phyloP scores from a whole-genome alignment of 2,888 invertebrate species.

The Xestobium rufovillosum region DNA sequence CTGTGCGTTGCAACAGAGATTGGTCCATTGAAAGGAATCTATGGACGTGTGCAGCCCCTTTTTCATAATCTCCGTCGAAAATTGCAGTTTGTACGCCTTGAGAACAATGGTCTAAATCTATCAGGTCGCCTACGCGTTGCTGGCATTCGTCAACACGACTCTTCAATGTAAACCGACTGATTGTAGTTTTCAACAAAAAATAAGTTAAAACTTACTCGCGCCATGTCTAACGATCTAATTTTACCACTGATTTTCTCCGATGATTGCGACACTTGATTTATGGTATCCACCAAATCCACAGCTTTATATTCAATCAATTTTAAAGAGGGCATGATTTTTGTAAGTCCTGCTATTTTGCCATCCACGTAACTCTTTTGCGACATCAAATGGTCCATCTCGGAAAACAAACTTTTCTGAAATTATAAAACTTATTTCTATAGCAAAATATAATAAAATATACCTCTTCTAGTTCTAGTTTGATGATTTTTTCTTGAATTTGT shows the following conservation, averaged over 20 bases:
- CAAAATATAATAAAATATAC: constrained; percentile 33
- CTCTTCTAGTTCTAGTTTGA: constrained; percentile 53
- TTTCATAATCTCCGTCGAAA: constrained; percentile 91
- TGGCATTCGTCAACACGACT: constrained; percentile 91
- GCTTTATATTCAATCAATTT: constrained; percentile 70
- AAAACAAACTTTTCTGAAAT: constrained; percentile 59
- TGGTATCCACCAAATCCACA: constrained; percentile 74
- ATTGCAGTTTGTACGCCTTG: constrained; percentile 96
- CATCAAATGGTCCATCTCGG: constrained; percentile 63
- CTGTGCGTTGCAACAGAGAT: constrained; percentile 65
- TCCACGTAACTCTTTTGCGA: constrained; percentile 69
- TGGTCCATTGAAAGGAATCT: constrained; percentile 92
- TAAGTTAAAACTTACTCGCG: constrained; percentile 57
- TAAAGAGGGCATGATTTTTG: constrained; percentile 74
- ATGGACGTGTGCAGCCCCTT: constrained; percentile 92
- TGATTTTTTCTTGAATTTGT: constrained; percentile 50
- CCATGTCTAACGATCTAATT: constrained; percentile 87
- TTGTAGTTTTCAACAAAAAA: no score
- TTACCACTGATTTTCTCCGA: constrained; percentile 94
- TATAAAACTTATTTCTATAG: neutral
- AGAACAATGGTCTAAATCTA: constrained; percentile 91
- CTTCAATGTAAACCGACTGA: constrained; percentile 42
- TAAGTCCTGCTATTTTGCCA: constrained; percentile 70
- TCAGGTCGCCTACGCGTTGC: constrained; percentile 86
- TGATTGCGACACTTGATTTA: constrained; percentile 76